Evolutionary conservation across 1,140 invertebrate genomes (phyloP).

Genomic region (Oryzaephilus surinamensis): DNA sequence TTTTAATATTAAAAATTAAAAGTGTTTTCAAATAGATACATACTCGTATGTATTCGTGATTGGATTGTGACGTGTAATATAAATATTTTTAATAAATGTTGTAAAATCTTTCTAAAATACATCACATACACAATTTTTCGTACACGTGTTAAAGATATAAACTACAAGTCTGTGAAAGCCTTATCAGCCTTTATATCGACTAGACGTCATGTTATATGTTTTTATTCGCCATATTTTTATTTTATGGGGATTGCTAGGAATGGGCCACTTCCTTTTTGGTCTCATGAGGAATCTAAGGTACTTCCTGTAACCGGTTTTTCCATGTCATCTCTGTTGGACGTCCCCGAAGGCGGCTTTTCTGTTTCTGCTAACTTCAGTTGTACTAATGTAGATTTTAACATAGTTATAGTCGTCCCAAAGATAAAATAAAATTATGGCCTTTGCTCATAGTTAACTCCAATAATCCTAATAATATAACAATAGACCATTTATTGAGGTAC

Average conservation of each 20-base stretch:
- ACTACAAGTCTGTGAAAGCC: slow-evolving; percentile 12
- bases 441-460: too few species aligned
- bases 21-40: too few species aligned
- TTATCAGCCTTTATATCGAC: slow-evolving; percentile 18
- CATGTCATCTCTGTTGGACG: slow-evolving; percentile 6
- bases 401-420: too few species aligned
- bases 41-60: too few species aligned
- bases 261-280: slow-evolving; percentile 13
- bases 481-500: too few species aligned
- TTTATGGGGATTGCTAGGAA: slow-evolving; percentile 19
- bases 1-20: too few species aligned
- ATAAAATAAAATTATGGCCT: too few species aligned
- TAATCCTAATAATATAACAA: too few species aligned
- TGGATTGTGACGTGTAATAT: too few species aligned
- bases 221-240: slow-evolving; percentile 23
- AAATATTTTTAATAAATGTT: too few species aligned
- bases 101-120: too few species aligned
- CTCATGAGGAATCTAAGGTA: slow-evolving; percentile 14
- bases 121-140: too few species aligned
- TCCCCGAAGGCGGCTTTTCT: slow-evolving; percentile 8
- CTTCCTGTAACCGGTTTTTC: slow-evolving; percentile 11
- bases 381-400: slow-evolving; percentile 12
- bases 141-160: slow-evolving; percentile 17
- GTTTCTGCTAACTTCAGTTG: not conserved
- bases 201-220: slow-evolving; percentile 19